These are phyloP conservation scores for Alectura lathami DNA, from an alignment of 2,113 vertebrate species.

Conservation along the genomic window DNA sequence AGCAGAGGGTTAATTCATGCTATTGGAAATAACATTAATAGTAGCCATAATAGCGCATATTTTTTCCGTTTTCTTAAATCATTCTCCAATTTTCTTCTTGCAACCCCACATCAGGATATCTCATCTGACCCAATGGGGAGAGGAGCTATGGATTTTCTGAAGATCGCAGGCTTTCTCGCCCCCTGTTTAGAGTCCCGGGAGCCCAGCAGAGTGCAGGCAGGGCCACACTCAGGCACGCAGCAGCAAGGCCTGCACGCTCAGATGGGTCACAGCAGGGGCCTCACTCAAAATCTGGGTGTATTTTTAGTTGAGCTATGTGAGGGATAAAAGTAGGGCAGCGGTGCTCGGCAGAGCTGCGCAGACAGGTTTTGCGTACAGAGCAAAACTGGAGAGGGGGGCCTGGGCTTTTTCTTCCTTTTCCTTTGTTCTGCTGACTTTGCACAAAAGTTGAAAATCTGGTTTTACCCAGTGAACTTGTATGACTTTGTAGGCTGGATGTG, in stretches of 20 bases:
- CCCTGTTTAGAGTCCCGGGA: rapidly evolving
- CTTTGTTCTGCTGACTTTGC: slow-evolving; percentile 50
- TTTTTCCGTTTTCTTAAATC: neutral
- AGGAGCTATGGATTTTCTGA: neutral
- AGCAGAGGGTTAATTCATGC: neutral
- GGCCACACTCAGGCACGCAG: neutral
- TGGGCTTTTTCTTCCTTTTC: neutral
- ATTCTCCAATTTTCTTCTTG: neutral
- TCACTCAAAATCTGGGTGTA: neutral
- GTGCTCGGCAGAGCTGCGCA: slow-evolving; percentile 2
- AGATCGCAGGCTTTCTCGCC: neutral
- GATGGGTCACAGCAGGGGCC: slow-evolving; percentile 24
- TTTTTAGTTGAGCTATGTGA: slow-evolving; percentile 56
- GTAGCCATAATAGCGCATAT: rapidly evolving
- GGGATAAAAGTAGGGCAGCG: slow-evolving; percentile 57
- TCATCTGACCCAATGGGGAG: neutral
- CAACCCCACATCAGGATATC: neutral
- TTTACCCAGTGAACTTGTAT: neutral
- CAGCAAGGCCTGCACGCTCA: neutral
- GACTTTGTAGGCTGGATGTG: neutral
- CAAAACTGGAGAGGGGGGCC: neutral
- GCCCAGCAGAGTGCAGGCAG: neutral
- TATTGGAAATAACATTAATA: neutral
- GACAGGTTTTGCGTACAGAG: slow-evolving; percentile 56
- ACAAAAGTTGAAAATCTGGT: slow-evolving; percentile 21